Percentiles rank a stretch among this genome's conserved stretches.
These are phyloP conservation scores for Neosilurus hyrtlii DNA, from an alignment of 2,797 vertebrate species.

Conservation along the genomic window DNA sequence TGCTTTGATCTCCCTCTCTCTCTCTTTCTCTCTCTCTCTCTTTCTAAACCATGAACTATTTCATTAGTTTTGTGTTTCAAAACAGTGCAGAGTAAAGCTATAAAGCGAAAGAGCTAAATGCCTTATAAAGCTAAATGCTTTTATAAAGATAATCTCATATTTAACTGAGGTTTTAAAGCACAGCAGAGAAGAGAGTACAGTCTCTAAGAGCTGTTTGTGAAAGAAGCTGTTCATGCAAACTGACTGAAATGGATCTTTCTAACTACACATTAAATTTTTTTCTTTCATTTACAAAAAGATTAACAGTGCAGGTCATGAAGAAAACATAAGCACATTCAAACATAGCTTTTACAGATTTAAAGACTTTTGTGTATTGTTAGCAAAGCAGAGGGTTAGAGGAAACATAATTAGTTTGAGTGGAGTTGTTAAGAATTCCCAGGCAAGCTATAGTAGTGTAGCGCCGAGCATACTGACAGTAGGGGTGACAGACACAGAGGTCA, in stretches of 20 bases:
- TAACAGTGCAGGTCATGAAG: conserved; percentile 11
- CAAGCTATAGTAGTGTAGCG: conserved; percentile 6
- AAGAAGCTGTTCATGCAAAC: conserved; percentile 13
- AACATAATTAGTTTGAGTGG: not conserved
- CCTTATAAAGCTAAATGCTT: not conserved
- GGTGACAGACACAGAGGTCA: not conserved
- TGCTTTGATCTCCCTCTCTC: not conserved
- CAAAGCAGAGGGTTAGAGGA: conserved; percentile 10
- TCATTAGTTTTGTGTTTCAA: not conserved
- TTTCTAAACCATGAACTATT: no score
- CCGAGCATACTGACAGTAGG: not conserved
- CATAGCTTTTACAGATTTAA: conserved; percentile 5
- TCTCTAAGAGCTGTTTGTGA: conserved; percentile 23
- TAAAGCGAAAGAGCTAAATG: not conserved
- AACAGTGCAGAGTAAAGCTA: not conserved
- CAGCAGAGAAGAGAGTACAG: not conserved
- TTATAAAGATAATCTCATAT: not conserved
- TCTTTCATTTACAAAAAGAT: conserved; percentile 20
- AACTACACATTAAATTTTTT: not conserved
- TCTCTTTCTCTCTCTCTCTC: no score
- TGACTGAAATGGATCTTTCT: not conserved
- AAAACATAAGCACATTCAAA: conserved; percentile 27
- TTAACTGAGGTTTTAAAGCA: not conserved
- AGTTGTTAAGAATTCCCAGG: conserved; percentile 26
- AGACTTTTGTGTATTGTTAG: conserved; percentile 7